Evolutionary conservation across 1,140 invertebrate genomes (phyloP).

Genomic region (Delia radicum): DNA sequence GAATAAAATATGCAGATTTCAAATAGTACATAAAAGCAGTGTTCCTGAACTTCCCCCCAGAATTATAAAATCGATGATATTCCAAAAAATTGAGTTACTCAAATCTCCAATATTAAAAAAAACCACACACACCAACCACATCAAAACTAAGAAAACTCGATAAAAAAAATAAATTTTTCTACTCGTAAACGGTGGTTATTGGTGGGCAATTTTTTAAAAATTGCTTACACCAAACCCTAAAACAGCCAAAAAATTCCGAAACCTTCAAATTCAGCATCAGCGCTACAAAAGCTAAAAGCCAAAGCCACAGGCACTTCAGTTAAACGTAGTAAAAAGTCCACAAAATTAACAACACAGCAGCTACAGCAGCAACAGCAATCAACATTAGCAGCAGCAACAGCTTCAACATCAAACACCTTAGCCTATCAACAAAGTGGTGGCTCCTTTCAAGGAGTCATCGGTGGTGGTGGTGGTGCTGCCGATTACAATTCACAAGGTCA

Average conservation of each 20-base stretch:
- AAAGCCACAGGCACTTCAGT: constrained; percentile 41
- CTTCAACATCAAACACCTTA: not conserved
- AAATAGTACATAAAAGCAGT: not conserved
- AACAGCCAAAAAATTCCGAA: constrained; percentile 47
- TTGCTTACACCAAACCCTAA: constrained; percentile 25
- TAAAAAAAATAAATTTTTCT: not conserved
- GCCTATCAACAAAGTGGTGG: constrained; percentile 3
- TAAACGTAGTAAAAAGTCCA: constrained; percentile 40
- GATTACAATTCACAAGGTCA: not conserved
- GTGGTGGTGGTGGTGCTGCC: not conserved
- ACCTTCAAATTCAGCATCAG: constrained; percentile 41
- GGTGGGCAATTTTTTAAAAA: constrained; percentile 20
- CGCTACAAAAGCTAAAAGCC: constrained; percentile 53
- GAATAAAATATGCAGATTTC: not conserved
- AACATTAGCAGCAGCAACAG: not conserved
- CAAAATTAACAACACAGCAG: constrained; percentile 35
- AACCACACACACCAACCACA: not conserved
- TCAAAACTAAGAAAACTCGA: not conserved
- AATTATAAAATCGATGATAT: not conserved
- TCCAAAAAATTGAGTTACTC: not conserved
- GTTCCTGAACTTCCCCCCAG: not conserved
- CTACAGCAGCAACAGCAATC: constrained; percentile 27
- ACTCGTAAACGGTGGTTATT: not conserved
- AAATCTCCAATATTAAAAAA: not conserved
- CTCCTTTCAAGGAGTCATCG: constrained; percentile 16